These are phyloP conservation scores for Thymelicus sylvestris DNA, from an alignment of 2,888 invertebrate genomes.

Conservation along the genomic window DNA sequence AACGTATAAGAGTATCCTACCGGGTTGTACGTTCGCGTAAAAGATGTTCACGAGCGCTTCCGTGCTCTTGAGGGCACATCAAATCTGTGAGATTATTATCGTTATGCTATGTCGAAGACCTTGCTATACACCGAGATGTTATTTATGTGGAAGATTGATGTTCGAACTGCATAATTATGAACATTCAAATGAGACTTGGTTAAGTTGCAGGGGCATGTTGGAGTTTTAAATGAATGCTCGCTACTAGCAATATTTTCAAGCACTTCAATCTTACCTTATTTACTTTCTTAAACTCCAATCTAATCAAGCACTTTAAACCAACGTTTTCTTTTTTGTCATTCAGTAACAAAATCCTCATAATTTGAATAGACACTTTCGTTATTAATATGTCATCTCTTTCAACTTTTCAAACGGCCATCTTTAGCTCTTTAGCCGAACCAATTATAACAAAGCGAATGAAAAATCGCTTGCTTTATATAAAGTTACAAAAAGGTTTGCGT, in stretches of 20 bases:
- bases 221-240: not conserved
- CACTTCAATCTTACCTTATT: too few species aligned
- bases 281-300: too few species aligned
- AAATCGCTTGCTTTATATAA: conserved; percentile 13
- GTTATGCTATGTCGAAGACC: too few species aligned
- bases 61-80: too few species aligned
- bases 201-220: not conserved
- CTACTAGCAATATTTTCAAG: not conserved
- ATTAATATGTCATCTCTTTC: not conserved
- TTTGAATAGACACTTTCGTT: not conserved
- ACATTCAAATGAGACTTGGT: too few species aligned
- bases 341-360: not conserved
- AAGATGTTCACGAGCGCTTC: too few species aligned
- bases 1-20: too few species aligned
- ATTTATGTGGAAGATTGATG: too few species aligned
- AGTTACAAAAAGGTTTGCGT: conserved; percentile 1
- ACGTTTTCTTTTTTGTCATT: not conserved
- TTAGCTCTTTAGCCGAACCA: conserved; percentile 4
- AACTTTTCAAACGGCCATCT: not conserved
- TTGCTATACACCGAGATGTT: too few species aligned
- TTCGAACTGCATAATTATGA: too few species aligned
- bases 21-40: too few species aligned
- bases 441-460: conserved; percentile 24
- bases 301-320: not conserved
- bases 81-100: too few species aligned